Evolutionary conservation across 2,797 vertebrate species (phyloP).

Genomic region (Lepus oiostolus): DNA sequence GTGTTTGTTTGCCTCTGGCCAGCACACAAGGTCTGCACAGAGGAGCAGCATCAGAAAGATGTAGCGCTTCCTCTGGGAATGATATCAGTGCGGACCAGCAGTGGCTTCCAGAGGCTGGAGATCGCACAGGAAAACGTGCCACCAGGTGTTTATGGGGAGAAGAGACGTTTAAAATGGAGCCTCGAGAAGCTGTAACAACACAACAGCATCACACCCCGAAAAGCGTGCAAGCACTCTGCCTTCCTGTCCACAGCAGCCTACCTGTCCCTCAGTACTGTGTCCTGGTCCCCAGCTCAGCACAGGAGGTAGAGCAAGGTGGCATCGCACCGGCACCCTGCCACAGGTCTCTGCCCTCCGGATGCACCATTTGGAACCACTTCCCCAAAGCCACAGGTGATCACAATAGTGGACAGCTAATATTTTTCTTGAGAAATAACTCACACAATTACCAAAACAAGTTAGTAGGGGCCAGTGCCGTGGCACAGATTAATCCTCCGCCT

Average conservation of each 20-base stretch:
- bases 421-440: neutral
- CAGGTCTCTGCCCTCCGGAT: neutral
- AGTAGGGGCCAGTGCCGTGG: neutral
- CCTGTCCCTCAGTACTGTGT: rapidly evolving
- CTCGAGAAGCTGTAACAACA: neutral
- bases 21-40: neutral
- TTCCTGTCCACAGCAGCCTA: neutral
- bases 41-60: neutral
- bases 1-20: neutral
- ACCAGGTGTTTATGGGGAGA: neutral
- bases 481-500: too few species aligned
- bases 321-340: rapidly evolving
- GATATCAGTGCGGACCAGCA: neutral
- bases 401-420: neutral
- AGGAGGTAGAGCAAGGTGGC: rapidly evolving
- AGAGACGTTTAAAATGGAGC: neutral
- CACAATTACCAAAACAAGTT: neutral
- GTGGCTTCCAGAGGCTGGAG: neutral
- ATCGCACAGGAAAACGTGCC: neutral
- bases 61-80: neutral
- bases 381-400: neutral
- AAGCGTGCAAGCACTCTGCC: neutral
- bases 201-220: neutral
- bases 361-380: neutral
- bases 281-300: neutral